Conservation (phyloP, 2,113 vertebrate species). For the Opisthocomus hoazin region DNA sequence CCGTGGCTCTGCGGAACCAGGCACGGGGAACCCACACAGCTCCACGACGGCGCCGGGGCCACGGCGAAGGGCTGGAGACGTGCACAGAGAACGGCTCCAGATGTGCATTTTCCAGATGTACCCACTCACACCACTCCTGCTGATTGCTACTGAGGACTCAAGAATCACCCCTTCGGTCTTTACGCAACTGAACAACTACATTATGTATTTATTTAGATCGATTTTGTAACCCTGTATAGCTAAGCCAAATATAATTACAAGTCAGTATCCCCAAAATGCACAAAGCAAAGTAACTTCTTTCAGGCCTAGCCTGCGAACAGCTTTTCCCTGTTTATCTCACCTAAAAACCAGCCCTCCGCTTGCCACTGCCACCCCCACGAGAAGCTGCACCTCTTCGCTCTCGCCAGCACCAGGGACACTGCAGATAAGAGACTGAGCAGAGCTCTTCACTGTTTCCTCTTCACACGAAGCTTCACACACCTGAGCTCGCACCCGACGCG, state of each 20-base stretch:
- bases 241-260: not conserved
- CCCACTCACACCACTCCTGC: not conserved
- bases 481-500: fast-evolving
- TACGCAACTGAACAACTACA: not conserved
- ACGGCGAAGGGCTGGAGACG: not conserved
- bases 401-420: fast-evolving
- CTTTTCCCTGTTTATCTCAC: not conserved
- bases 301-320: not conserved
- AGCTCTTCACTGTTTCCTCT: not conserved
- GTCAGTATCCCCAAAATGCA: fast-evolving
- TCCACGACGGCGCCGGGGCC: not conserved
- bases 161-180: not conserved
- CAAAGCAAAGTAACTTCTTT: not conserved
- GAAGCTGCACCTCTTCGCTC: not conserved
- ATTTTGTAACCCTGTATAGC: not conserved
- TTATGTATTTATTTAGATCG: not conserved
- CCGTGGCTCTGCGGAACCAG: not conserved
- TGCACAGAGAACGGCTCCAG: not conserved
- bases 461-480: no score
- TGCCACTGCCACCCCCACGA: fast-evolving
- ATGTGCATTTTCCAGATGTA: no score
- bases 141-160: not conserved
- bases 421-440: not conserved
- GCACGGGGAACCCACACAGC: not conserved
- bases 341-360: not conserved